These are phyloP conservation scores for Irena cyanogastra DNA, from an alignment of 2,113 vertebrate species.

Conservation along the genomic window DNA sequence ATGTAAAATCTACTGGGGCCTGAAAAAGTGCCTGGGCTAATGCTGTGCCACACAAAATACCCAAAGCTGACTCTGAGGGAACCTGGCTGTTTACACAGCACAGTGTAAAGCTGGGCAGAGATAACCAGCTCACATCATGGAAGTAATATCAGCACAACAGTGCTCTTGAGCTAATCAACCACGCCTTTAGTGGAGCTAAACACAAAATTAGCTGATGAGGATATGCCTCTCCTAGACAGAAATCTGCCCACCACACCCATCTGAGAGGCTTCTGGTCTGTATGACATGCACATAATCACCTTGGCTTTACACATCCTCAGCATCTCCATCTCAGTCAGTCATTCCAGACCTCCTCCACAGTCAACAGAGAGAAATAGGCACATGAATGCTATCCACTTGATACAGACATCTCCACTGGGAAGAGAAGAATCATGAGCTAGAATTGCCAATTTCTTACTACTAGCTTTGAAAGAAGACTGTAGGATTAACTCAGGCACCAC, in stretches of 20 bases:
- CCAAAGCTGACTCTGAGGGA: neutral
- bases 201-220: neutral
- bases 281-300: neutral
- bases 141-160: neutral
- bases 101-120: neutral
- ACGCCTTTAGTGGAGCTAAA: neutral
- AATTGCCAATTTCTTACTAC: neutral
- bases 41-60: neutral
- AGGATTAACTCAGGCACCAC: neutral
- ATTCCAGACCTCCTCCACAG: neutral
- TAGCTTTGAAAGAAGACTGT: neutral
- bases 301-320: neutral
- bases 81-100: neutral
- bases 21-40: neutral
- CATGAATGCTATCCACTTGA: neutral
- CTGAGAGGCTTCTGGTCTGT: neutral
- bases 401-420: fast-evolving
- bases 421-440: neutral
- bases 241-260: neutral
- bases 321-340: neutral
- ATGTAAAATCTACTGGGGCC: neutral
- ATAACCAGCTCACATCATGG: neutral
- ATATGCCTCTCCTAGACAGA: neutral
- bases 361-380: neutral
- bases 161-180: neutral